A percentile compares a stretch with the other conserved stretches of the same genome.
Conservation (phyloP, 1,140 invertebrate species). For the Oryctes rhinoceros region DNA sequence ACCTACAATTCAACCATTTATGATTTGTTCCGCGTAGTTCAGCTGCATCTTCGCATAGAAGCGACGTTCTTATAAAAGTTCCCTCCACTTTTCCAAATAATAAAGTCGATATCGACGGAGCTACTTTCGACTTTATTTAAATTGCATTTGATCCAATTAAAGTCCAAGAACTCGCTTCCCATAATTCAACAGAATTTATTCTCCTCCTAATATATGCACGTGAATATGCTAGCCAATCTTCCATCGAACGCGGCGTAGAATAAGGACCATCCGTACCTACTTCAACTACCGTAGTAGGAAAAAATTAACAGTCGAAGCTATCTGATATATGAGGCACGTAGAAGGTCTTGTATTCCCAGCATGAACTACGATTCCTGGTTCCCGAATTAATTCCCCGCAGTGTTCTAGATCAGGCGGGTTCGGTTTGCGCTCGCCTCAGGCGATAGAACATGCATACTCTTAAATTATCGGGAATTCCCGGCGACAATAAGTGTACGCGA, state of each 20-base stretch:
- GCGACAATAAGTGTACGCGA: slow-evolving; percentile 54
- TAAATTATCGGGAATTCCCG: slow-evolving; percentile 57
- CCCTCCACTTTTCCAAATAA: no score
- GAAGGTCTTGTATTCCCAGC: slow-evolving; percentile 31
- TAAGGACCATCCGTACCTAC: slow-evolving; percentile 4
- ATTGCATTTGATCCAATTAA: background rate
- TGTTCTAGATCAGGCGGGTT: slow-evolving; percentile 56
- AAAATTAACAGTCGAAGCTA: slow-evolving; percentile 35
- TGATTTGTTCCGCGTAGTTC: no score
- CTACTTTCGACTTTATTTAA: background rate
- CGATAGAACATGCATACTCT: slow-evolving; percentile 58
- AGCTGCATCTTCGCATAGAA: no score
- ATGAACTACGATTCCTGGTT: slow-evolving; percentile 36
- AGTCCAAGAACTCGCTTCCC: background rate
- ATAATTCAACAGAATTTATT: background rate
- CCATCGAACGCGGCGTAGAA: background rate
- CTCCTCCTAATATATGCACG: background rate
- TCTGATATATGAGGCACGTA: slow-evolving; percentile 34
- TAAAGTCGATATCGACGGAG: background rate
- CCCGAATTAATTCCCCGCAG: slow-evolving; percentile 58
- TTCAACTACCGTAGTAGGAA: slow-evolving; percentile 9
- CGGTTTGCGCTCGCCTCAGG: slow-evolving; percentile 56
- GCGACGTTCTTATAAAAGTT: no score
- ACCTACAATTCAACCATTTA: no score
- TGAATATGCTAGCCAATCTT: background rate